Conservation (phyloP, 2,113 vertebrate genomes). For the Bubalus kerabau region DNA sequence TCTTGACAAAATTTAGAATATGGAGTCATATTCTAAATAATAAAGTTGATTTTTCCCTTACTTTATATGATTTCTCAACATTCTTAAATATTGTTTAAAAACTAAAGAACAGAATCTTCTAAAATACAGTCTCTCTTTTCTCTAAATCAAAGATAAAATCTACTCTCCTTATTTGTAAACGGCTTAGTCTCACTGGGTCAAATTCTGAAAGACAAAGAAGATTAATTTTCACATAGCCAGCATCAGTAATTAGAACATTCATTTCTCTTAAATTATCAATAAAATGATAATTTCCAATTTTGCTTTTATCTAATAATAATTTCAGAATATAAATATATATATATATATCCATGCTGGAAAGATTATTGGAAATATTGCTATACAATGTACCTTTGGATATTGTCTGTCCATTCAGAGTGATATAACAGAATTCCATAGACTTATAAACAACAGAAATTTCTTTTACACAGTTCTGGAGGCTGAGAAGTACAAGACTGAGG, state of each 20-base stretch:
- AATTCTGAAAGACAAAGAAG: slow-evolving; percentile 54
- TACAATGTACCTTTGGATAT: slow-evolving; percentile 25
- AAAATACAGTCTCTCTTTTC: neutral
- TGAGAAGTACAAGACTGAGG: neutral
- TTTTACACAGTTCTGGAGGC: neutral
- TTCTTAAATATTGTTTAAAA: neutral
- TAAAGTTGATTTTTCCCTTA: neutral
- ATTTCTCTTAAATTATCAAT: slow-evolving; percentile 51
- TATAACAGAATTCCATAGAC: neutral
- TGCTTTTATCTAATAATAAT: slow-evolving; percentile 33
- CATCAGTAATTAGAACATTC: slow-evolving; percentile 28
- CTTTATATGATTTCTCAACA: neutral
- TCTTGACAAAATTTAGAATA: neutral
- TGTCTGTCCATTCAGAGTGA: neutral
- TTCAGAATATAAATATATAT: neutral
- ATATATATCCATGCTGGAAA: neutral
- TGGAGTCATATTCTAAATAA: neutral
- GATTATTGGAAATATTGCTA: slow-evolving; percentile 5
- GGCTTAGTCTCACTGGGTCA: slow-evolving; percentile 12
- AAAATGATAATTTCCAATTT: slow-evolving; percentile 36
- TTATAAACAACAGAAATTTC: neutral
- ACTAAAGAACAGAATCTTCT: neutral
- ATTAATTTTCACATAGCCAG: slow-evolving; percentile 65
- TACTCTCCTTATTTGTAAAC: slow-evolving; percentile 55
- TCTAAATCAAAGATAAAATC: slow-evolving; percentile 16